phyloP scores from a whole-genome alignment of 2,888 invertebrate species.

The Tridacna gigas region DNA sequence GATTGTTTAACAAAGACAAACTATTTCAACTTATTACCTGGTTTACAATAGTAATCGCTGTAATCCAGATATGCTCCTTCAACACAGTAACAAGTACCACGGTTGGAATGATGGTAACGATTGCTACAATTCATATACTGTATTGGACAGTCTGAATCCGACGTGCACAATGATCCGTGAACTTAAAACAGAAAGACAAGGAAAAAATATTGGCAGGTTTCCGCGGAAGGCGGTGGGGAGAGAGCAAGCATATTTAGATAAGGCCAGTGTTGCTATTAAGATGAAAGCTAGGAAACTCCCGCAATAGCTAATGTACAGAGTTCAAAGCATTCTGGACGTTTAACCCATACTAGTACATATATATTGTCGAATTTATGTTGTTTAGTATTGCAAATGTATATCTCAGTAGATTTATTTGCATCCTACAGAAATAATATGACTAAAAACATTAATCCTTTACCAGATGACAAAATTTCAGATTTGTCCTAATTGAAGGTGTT shows the following conservation, averaged over 20 bases:
- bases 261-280: too few relatives aligned
- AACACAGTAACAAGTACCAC: background rate
- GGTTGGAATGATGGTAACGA: background rate
- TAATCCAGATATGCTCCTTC: background rate
- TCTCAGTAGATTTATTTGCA: too few relatives aligned
- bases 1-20: too few relatives aligned
- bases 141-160: background rate
- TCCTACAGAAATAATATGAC: too few relatives aligned
- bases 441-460: background rate
- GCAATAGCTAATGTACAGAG: too few relatives aligned
- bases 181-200: background rate
- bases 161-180: background rate
- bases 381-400: too few relatives aligned
- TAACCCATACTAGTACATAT: too few relatives aligned
- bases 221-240: background rate
- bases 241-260: background rate
- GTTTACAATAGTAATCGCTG: slow-evolving; percentile 2
- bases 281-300: too few relatives aligned
- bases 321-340: too few relatives aligned
- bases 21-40: background rate
- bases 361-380: too few relatives aligned
- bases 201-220: background rate
- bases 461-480: background rate
- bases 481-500: background rate
- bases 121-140: background rate